phyloP scores from a whole-genome alignment of 2,113 vertebrate genomes.

The Archilochus colubris region DNA sequence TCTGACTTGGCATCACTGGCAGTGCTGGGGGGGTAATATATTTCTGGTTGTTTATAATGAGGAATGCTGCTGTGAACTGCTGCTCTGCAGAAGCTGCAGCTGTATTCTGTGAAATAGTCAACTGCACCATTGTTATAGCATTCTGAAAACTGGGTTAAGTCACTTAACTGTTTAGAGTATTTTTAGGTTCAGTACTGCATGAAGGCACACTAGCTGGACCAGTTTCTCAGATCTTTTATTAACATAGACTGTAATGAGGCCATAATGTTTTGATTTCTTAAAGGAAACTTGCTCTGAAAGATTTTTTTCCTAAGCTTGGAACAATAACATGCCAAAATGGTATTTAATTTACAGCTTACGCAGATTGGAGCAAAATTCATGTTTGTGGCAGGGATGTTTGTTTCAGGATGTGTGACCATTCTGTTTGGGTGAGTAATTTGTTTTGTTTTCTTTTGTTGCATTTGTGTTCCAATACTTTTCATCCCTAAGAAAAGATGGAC shows the following conservation, averaged over 20 bases:
- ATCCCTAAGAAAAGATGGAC: not conserved
- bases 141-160: constrained; percentile 48
- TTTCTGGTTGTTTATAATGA: not conserved
- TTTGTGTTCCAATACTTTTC: not conserved
- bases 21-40: not conserved
- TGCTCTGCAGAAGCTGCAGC: not conserved
- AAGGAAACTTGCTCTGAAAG: not conserved
- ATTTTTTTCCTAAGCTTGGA: not conserved
- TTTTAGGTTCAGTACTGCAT: constrained; percentile 17
- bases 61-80: not conserved
- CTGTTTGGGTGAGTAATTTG: constrained; percentile 89
- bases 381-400: constrained; percentile 88
- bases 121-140: not conserved
- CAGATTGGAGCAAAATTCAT: constrained; percentile 95
- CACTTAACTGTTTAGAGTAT: constrained; percentile 27
- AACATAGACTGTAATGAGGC: not conserved
- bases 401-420: constrained; percentile 88
- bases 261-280: not conserved
- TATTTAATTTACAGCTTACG: constrained; percentile 85
- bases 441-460: not conserved
- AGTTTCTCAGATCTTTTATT: not conserved
- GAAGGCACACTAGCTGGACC: not conserved
- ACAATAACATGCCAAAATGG: not conserved
- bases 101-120: not conserved
- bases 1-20: not conserved